A percentile compares a stretch with the other conserved stretches of the same genome.
phyloP scores from a whole-genome alignment of 1,140 invertebrate species.

The Drosophila erecta region DNA sequence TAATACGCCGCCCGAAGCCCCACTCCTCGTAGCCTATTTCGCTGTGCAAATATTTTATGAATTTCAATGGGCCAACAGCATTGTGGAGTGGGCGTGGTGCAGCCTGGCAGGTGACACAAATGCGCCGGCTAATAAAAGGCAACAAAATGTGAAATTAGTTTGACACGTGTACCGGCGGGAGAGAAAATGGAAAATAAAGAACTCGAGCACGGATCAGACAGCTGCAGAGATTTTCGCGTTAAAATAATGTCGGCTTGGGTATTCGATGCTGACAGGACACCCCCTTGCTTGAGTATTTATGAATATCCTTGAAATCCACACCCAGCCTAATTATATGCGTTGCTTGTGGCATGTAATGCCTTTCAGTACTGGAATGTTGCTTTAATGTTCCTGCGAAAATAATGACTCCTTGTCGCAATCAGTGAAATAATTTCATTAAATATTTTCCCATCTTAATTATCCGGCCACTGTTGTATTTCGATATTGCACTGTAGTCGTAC shows the following conservation, averaged over 20 bases:
- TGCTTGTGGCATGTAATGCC: not conserved
- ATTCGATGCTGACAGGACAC: constrained; percentile 25
- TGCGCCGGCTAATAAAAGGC: constrained; percentile 71
- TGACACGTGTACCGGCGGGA: constrained; percentile 69
- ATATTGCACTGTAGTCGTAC: not conserved
- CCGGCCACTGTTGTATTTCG: constrained; percentile 10
- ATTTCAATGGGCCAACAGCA: constrained; percentile 73
- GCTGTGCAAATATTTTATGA: constrained; percentile 80
- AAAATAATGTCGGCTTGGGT: constrained; percentile 19
- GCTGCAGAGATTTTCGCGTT: constrained; percentile 22
- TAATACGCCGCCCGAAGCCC: constrained; percentile 68
- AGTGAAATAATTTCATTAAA: constrained; percentile 22
- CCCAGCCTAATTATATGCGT: constrained; percentile 7
- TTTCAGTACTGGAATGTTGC: not conserved
- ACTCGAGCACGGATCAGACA: constrained; percentile 53
- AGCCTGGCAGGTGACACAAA: constrained; percentile 56
- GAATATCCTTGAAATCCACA: constrained; percentile 25
- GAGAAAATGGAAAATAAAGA: constrained; percentile 14
- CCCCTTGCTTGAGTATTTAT: not conserved
- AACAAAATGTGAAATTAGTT: constrained; percentile 82
- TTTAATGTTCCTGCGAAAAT: not conserved
- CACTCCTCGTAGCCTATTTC: constrained; percentile 64
- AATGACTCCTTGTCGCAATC: constrained; percentile 13
- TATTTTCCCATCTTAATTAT: constrained; percentile 24
- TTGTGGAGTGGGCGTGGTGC: constrained; percentile 1